Percentiles rank a stretch among this genome's conserved stretches.
Conservation (phyloP, 2,888 invertebrate species). For the Phengaris arion region DNA sequence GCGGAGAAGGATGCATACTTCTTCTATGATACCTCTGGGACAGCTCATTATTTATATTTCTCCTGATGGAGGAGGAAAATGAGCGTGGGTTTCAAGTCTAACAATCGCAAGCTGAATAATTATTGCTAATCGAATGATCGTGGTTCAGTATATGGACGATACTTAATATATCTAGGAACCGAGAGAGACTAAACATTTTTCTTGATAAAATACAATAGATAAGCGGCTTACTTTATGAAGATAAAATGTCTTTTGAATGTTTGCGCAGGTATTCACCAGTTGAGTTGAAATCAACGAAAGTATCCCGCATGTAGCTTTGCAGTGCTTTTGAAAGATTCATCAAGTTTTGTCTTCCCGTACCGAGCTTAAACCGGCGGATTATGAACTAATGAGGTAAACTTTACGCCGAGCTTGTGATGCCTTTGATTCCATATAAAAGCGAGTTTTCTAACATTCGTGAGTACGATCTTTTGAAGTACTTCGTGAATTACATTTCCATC, state of each 20-base stretch:
- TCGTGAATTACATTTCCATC: slow-evolving; percentile 16
- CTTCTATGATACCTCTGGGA: not conserved
- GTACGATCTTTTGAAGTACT: slow-evolving; percentile 17
- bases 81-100: not conserved
- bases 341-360: slow-evolving; percentile 21
- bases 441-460: slow-evolving; percentile 24
- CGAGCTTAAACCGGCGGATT: slow-evolving; percentile 18
- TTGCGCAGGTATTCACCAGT: not conserved
- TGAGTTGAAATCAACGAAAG: not conserved
- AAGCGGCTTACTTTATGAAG: too few relatives aligned
- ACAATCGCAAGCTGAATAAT: not conserved
- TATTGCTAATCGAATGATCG: not conserved
- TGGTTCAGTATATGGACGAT: not conserved
- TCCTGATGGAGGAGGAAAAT: slow-evolving; percentile 7
- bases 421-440: slow-evolving; percentile 26
- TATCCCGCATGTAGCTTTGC: slow-evolving; percentile 27
- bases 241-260: not conserved
- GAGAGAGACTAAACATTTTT: too few relatives aligned
- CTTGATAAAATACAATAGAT: not conserved
- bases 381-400: slow-evolving; percentile 27
- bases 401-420: slow-evolving; percentile 18
- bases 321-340: slow-evolving; percentile 31
- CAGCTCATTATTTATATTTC: not conserved
- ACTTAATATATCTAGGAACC: too few relatives aligned
- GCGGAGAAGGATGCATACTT: not conserved